These are phyloP conservation scores for Cybosia mesomella DNA, from an alignment of 2,888 invertebrate species.

Conservation along the genomic window DNA sequence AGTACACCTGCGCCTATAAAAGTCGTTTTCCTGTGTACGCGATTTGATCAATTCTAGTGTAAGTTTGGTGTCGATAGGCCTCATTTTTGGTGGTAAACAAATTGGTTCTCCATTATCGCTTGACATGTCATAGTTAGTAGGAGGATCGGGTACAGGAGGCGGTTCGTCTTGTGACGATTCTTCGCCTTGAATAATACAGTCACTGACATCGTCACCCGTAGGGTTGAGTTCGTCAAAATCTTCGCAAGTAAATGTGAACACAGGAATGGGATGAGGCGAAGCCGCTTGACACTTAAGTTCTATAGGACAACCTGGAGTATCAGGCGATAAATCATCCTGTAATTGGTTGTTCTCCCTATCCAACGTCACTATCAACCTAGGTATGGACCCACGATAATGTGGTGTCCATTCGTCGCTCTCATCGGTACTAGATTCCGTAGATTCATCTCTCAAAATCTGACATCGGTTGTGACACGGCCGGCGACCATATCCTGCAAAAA, in stretches of 20 bases:
- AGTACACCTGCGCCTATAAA: conserved; percentile 72
- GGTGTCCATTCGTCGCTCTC: conserved; percentile 75
- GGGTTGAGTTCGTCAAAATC: conserved; percentile 73
- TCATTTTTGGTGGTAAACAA: conserved; percentile 77
- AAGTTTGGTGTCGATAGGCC: conserved; percentile 75
- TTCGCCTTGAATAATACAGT: conserved; percentile 55
- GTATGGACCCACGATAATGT: conserved; percentile 78
- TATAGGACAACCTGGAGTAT: conserved; percentile 75
- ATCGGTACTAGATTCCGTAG: conserved; percentile 80
- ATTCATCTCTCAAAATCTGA: conserved; percentile 70
- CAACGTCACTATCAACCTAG: conserved; percentile 77
- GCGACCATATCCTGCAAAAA: conserved; percentile 77
- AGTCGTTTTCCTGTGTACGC: conserved; percentile 58
- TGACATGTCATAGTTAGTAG: conserved; percentile 65
- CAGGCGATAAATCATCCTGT: conserved; percentile 75
- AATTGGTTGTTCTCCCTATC: conserved; percentile 77
- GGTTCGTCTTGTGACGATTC: conserved; percentile 54
- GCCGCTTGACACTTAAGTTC: conserved; percentile 60
- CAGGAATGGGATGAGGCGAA: conserved; percentile 70
- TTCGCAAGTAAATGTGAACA: conserved; percentile 82
- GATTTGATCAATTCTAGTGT: conserved; percentile 74
- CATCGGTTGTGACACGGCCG: conserved; percentile 69
- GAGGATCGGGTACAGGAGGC: conserved; percentile 68
- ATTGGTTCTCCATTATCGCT: conserved; percentile 71
- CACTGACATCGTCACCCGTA: conserved; percentile 41